These are phyloP conservation scores for Thunnus maccoyii DNA, from an alignment of 2,113 vertebrate species.

Conservation along the genomic window DNA sequence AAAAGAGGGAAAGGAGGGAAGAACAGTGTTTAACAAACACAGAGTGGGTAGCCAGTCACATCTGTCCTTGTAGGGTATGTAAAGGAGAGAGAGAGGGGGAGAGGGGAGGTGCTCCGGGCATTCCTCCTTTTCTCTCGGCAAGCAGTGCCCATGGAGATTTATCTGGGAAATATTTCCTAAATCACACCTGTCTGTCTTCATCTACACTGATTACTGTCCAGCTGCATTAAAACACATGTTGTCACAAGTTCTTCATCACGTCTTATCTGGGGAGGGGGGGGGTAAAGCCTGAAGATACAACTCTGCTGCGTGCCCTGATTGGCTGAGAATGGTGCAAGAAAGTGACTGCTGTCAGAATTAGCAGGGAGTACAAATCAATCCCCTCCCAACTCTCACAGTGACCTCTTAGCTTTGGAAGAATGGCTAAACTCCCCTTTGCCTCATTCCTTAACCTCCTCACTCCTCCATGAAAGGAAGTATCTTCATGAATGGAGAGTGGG, in stretches of 20 bases:
- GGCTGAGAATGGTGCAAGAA: not conserved
- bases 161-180: slow-evolving; percentile 58
- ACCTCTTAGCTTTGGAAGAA: slow-evolving; percentile 29
- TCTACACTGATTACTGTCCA: slow-evolving; percentile 28
- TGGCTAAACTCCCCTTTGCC: slow-evolving; percentile 30
- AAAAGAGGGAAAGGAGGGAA: slow-evolving; percentile 68
- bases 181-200: slow-evolving; percentile 69
- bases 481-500: slow-evolving; percentile 30
- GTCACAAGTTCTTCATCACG: slow-evolving; percentile 25
- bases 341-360: slow-evolving; percentile 29
- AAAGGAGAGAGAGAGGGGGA: slow-evolving; percentile 60
- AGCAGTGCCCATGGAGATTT: slow-evolving; percentile 52
- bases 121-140: slow-evolving; percentile 65
- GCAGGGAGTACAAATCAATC: not conserved
- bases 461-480: slow-evolving; percentile 67
- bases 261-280: not conserved
- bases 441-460: slow-evolving; percentile 28
- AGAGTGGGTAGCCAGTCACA: slow-evolving; percentile 77
- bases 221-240: slow-evolving; percentile 15
- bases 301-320: not conserved
- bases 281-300: slow-evolving; percentile 9
- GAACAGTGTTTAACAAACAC: slow-evolving; percentile 83
- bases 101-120: slow-evolving; percentile 65
- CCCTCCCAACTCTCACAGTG: not conserved
- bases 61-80: slow-evolving; percentile 85